Percentiles rank a stretch among this genome's conserved stretches.
Conservation (phyloP, 2,888 invertebrate species). For the Phalangium opilio region DNA sequence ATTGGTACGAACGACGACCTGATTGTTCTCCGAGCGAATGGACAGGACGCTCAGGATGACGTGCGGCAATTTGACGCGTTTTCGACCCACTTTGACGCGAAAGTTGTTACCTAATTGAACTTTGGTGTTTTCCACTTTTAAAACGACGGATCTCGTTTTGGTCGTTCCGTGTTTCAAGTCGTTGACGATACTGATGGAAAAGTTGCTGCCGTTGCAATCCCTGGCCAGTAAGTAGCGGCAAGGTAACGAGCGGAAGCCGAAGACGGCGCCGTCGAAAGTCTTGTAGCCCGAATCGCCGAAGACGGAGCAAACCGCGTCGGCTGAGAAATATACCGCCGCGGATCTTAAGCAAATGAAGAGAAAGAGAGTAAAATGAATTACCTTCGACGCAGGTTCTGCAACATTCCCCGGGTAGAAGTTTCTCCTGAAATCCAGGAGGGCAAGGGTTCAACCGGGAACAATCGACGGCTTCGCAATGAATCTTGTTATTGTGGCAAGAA, state of each 20-base stretch:
- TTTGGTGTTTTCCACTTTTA: constrained; percentile 54
- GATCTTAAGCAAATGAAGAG: not conserved
- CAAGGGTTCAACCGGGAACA: constrained; percentile 45
- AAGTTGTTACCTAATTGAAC: constrained; percentile 72
- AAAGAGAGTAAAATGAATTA: not conserved
- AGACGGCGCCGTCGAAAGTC: constrained; percentile 86
- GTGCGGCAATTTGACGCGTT: constrained; percentile 54
- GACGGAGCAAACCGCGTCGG: constrained; percentile 16
- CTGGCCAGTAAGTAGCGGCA: constrained; percentile 80
- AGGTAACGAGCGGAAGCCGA: constrained; percentile 65
- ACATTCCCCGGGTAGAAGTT: constrained; percentile 56
- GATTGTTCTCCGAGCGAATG: constrained; percentile 38
- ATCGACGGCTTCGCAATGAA: constrained; percentile 67
- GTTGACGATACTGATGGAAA: constrained; percentile 58
- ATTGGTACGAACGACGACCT: constrained; percentile 32
- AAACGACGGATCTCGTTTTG: constrained; percentile 70
- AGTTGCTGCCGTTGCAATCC: constrained; percentile 53
- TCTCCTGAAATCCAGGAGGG: constrained; percentile 55
- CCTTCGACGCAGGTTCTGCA: constrained; percentile 75
- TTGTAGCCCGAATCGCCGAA: constrained; percentile 54
- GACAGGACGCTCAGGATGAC: constrained; percentile 29
- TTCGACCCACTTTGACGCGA: constrained; percentile 57
- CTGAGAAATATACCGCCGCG: not conserved
- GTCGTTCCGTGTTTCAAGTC: constrained; percentile 51
- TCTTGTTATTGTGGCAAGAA: constrained; percentile 65